These are phyloP conservation scores for Brachionus paranguensis DNA, from an alignment of 1,140 invertebrate genomes.

Conservation along the genomic window DNA sequence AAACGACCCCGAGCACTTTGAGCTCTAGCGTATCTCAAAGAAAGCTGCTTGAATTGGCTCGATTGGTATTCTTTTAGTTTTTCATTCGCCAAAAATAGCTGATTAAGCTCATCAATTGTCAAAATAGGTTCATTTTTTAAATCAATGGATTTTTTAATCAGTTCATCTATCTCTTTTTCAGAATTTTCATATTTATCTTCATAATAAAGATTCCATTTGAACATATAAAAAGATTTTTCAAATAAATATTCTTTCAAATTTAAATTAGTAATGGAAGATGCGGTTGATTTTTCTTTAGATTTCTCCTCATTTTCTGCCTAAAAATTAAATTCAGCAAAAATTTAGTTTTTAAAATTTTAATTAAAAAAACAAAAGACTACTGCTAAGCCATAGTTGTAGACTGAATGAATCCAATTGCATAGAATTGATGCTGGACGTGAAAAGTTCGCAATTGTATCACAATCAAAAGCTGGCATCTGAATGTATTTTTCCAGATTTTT, in stretches of 20 bases:
- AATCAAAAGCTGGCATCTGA: neutral
- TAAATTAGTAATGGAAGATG: neutral
- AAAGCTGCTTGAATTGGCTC: neutral
- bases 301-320: neutral
- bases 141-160: neutral
- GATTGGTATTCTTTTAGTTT: neutral
- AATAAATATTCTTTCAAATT: neutral
- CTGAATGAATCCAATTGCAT: neutral
- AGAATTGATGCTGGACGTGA: neutral
- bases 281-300: neutral
- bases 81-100: neutral
- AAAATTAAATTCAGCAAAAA: neutral
- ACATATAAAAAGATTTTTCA: neutral
- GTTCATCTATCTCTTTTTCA: neutral
- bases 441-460: neutral
- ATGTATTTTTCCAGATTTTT: neutral
- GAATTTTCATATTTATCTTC: neutral
- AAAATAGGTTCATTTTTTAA: neutral
- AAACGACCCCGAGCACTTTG: neutral
- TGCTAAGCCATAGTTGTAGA: neutral
- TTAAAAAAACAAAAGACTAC: neutral
- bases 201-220: neutral
- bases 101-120: neutral
- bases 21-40: neutral
- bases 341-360: neutral